These are phyloP conservation scores for Herminia tarsipennalis DNA, from an alignment of 2,888 invertebrate species.

Conservation along the genomic window DNA sequence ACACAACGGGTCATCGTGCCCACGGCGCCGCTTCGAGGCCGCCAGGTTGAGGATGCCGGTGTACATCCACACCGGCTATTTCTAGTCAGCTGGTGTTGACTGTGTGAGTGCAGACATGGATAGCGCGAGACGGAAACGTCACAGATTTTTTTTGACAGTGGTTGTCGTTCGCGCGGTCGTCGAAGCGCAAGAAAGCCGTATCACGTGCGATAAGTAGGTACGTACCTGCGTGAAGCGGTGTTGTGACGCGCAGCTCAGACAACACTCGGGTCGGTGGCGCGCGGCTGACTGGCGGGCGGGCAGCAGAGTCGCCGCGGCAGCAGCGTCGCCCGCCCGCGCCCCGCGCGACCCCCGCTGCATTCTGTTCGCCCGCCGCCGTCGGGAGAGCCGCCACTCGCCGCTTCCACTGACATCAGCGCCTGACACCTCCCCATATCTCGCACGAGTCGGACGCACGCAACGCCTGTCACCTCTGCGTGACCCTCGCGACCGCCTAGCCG, in stretches of 20 bases:
- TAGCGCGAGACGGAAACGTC: too few species aligned
- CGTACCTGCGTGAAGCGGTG: conserved; percentile 73
- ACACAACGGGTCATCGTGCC: conserved; percentile 66
- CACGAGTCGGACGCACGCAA: conserved; percentile 66
- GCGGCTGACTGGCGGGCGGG: conserved; percentile 77
- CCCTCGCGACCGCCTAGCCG: conserved; percentile 59
- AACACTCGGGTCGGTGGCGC: conserved; percentile 80
- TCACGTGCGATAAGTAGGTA: conserved; percentile 63
- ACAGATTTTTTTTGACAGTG: too few species aligned
- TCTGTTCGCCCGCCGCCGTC: conserved; percentile 68
- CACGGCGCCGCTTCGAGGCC: conserved; percentile 50
- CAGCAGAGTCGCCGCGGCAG: conserved; percentile 58
- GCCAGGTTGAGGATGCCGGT: conserved; percentile 51
- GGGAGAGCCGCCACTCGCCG: conserved; percentile 65
- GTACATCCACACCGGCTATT: conserved; percentile 59
- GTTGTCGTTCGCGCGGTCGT: conserved; percentile 33
- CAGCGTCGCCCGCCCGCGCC: conserved; percentile 72
- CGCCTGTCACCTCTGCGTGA: conserved; percentile 74
- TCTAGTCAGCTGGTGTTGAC: conserved; percentile 52
- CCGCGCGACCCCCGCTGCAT: conserved; percentile 73
- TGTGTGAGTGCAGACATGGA: conserved; percentile 46
- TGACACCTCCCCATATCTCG: conserved; percentile 68
- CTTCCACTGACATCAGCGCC: conserved; percentile 71
- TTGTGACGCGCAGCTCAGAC: conserved; percentile 65
- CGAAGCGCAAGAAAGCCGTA: conserved; percentile 39